Base-by-base conservation (phyloP, 2,113 vertebrate species). In the Periophthalmodon schlosseri region DNA sequence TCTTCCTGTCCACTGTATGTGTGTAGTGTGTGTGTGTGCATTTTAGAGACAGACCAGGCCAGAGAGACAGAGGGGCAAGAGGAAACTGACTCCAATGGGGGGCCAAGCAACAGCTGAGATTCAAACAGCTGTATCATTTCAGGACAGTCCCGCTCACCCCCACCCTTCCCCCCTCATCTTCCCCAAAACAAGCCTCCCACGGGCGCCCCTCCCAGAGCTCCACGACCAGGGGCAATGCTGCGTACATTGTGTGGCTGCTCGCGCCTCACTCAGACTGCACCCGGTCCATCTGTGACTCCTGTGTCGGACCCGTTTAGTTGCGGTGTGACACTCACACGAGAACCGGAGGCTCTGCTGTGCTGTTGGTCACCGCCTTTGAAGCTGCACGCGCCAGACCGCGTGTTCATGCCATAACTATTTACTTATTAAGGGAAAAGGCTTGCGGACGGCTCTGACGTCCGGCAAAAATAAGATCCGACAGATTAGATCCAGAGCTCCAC, bases 81-180 rank as follows among this genome's bases (percentile, higher is more conserved):
- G 60, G 39, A 73, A 75, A 73, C 33, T 1, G 16, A 77, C 80
- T 64, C 78, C 5, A 82, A 86, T 82, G 68, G 70, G 81, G 81
- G 75, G 85, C 86, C 73, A 69, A 83, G 81, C 89, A 93, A 93
- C 93, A 94, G 93, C 93, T 92, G 91, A 88, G 85, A 80, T 68
- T 86, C 78, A 93, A 94, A 91, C 91, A 93, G 93, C 91, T 93
- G 91, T 88, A 92, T 89, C 78, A 76, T 84, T 87, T 92, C 84
- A 82, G 65, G 63, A 68, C 72, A 70, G 54, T 23, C 73, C n/a
- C 68, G 2, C 80, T 16, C 49, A 63, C 63, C 69, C 15, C 36
- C 49, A 63, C 63, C 69, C 18, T 4, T 39, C 80, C 21, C 49
- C 21, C 20, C 75, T 63, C 63, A 14, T 57, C 74, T 75, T 76